A percentile compares a stretch with the other conserved stretches of the same genome.
Evolutionary conservation across 2,888 invertebrate species (phyloP).

Genomic region (Drosophila fungiperda): DNA sequence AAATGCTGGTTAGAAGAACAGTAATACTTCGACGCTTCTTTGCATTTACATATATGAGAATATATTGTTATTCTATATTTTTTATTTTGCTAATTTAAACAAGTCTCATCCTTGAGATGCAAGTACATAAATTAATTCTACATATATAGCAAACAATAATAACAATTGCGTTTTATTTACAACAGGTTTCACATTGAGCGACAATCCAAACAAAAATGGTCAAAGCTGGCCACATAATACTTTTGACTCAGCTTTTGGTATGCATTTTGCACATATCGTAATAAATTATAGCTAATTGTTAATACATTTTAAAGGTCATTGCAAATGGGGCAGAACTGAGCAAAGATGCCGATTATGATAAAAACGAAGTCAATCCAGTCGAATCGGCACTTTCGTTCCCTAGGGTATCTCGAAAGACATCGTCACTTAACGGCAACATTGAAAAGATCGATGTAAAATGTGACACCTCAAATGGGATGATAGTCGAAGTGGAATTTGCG

Average conservation of each 20-base stretch:
- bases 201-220: constrained; percentile 57
- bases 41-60: constrained; percentile 12
- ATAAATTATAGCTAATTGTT: constrained; percentile 29
- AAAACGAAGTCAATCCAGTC: constrained; percentile 44
- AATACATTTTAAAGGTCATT: constrained; percentile 49
- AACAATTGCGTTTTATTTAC: constrained; percentile 38
- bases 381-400: constrained; percentile 47
- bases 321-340: constrained; percentile 43
- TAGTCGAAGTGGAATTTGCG: constrained; percentile 88
- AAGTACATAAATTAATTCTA: constrained; percentile 7
- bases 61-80: neutral
- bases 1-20: no score
- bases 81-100: neutral
- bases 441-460: constrained; percentile 89
- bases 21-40: neutral
- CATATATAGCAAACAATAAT: constrained; percentile 19
- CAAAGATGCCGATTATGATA: constrained; percentile 20
- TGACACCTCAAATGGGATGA: constrained; percentile 86
- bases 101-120: constrained; percentile 13
- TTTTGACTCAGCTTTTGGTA: constrained; percentile 71
- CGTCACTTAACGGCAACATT: constrained; percentile 84
- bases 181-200: constrained; percentile 55
- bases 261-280: constrained; percentile 17
- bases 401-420: constrained; percentile 39
- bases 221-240: constrained; percentile 67